Base-by-base conservation (phyloP, 1,140 invertebrate species). In the Drosophila neocordata region DNA sequence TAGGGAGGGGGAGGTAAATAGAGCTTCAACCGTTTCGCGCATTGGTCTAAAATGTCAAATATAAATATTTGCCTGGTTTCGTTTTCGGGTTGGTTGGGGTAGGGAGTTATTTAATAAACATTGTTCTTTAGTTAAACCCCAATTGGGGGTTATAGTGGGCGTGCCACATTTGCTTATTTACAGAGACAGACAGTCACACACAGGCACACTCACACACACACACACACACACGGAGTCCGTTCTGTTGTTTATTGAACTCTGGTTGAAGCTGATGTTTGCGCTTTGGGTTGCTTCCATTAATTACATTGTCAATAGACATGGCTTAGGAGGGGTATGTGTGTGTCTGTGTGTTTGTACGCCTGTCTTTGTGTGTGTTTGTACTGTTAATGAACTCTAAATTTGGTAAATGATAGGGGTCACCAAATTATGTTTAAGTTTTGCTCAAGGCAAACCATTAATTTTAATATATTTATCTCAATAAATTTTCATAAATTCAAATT, bases 291-390 rank as follows among this genome's bases (percentile, higher is more conserved):
- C 55, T 63, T 51, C 66, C 72, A 85, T 83, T 83, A 83, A 83
- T 83, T 83, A 84, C 80, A 80, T 85, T 76, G 79, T 76, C 77
- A 83, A 84, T 80, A 83, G 67, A 80, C 56, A 59, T 57, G 27
- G 20, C 52, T 64, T 69, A 77, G 24, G 24, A 20, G 12, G 9
- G 9, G 38, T 13, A 37, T 41, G 34, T 24, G 8, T 0, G 61
- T 56, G 12, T 52, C 12, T 24, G 22, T 7, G 18, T 20, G 11
- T 65, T 22, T 69, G 12, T 24, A 56, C 44, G 35, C 1, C 9
- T 48, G 44, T 48, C 22, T 24, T 24, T 24, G 44, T 48, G n/a
- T 56, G 27, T 34, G 27, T 56, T 34, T 34, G 9, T 27, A 8
- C 53, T 34, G 53, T 56, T 34, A 56, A 56, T 56, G 53, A 56